These are phyloP conservation scores for Drosophila nigrodunni DNA, from an alignment of 1,140 invertebrate genomes.

Conservation along the genomic window DNA sequence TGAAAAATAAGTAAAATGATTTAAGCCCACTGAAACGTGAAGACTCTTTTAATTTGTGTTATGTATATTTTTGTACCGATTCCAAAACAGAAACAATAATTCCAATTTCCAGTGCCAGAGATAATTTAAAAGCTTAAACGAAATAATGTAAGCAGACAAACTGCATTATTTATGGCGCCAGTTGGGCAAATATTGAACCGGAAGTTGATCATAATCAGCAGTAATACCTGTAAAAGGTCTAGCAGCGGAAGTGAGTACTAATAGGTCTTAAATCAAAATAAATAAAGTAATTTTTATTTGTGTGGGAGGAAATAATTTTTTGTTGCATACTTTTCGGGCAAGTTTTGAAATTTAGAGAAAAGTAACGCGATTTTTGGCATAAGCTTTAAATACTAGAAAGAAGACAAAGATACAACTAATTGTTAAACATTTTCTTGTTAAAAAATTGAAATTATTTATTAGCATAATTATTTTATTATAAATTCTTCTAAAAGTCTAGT, in stretches of 20 bases:
- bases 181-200: not conserved
- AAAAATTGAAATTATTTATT: no score
- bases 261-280: not conserved
- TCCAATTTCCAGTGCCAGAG: conserved; percentile 42
- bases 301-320: not conserved
- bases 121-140: conserved; percentile 69
- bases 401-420: no score
- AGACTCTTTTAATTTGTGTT: conserved; percentile 40
- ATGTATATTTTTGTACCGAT: conserved; percentile 72
- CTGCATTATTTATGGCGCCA: conserved; percentile 29
- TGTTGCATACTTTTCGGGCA: conserved; percentile 46
- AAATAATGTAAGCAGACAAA: conserved; percentile 9
- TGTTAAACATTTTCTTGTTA: no score
- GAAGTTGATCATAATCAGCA: conserved; percentile 17
- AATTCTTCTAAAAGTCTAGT: no score
- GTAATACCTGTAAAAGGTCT: not conserved
- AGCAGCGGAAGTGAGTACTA: not conserved
- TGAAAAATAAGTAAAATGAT: conserved; percentile 44
- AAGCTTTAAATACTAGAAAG: no score
- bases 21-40: conserved; percentile 35
- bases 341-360: not conserved
- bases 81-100: conserved; percentile 68
- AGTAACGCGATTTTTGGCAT: no score
- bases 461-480: no score
- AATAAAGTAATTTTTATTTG: not conserved